A percentile compares a stretch with the other conserved stretches of the same genome.
These are phyloP conservation scores for Holacanthus passer DNA, from an alignment of 2,113 vertebrate species.

Conservation along the genomic window DNA sequence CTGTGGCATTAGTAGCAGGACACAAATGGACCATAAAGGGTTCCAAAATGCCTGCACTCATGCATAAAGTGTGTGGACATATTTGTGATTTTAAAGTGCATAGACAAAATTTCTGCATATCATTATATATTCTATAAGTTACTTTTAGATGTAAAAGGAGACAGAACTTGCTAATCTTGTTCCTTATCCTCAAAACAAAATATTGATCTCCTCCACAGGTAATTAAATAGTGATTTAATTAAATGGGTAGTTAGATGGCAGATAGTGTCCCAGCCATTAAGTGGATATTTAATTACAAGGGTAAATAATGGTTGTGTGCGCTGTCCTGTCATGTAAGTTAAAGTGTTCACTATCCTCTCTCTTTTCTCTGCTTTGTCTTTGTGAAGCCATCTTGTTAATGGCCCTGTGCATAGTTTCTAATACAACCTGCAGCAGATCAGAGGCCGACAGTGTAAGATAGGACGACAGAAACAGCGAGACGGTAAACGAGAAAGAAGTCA, in stretches of 20 bases:
- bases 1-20: not conserved
- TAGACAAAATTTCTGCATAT: no score
- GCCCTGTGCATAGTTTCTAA: constrained; percentile 2
- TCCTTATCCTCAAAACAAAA: not conserved
- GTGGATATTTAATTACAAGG: constrained; percentile 4
- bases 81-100: not conserved
- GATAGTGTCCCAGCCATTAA: not conserved
- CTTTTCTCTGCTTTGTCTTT: not conserved
- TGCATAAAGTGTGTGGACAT: no score
- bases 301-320: not conserved
- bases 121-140: not conserved
- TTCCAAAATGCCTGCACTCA: not conserved
- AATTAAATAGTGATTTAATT: not conserved
- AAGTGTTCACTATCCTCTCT: not conserved
- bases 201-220: not conserved
- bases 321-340: not conserved
- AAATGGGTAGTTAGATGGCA: not conserved
- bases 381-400: constrained; percentile 5
- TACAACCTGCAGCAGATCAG: constrained; percentile 2
- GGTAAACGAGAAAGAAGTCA: constrained; percentile 34
- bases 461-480: constrained; percentile 9
- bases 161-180: not conserved
- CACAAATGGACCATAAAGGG: not conserved
- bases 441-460: not conserved
- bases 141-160: not conserved